Conservation (phyloP, 1,140 invertebrate genomes). For the Spodoptera litura region DNA sequence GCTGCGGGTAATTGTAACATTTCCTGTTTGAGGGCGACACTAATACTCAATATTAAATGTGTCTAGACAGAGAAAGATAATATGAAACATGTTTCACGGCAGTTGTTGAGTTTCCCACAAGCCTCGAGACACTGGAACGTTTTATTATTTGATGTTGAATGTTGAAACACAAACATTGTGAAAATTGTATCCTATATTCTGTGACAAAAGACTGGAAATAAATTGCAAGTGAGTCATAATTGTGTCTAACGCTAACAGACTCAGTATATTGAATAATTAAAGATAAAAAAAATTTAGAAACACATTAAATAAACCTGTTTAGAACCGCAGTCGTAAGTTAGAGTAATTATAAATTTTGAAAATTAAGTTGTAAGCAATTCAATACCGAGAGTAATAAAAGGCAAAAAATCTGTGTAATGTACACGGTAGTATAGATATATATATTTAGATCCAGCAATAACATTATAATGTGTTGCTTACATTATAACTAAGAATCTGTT, state of each 20-base stretch:
- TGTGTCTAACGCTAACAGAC: background rate
- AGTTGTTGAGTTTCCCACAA: conserved; percentile 55
- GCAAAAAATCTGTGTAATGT: conserved; percentile 16
- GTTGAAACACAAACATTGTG: conserved; percentile 21
- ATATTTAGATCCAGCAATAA: conserved; percentile 29
- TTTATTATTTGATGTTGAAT: conserved; percentile 33
- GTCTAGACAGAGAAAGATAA: conserved; percentile 46
- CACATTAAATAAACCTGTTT: conserved; percentile 1
- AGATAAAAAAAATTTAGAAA: conserved; percentile 13
- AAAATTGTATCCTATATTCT: conserved; percentile 13
- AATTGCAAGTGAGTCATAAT: background rate
- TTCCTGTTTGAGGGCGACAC: conserved; percentile 34
- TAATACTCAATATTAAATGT: conserved; percentile 45
- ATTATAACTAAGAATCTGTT: conserved; percentile 32
- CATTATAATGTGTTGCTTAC: conserved; percentile 29
- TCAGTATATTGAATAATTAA: background rate
- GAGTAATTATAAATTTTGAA: conserved; percentile 23
- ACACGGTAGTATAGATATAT: background rate
- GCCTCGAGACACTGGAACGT: conserved; percentile 11
- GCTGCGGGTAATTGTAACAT: background rate
- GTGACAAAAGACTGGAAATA: conserved; percentile 19
- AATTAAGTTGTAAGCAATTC: conserved; percentile 27
- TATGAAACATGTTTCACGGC: conserved; percentile 34
- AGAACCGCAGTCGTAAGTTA: background rate
- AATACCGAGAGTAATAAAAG: conserved; percentile 22